Evolutionary conservation across 1,140 invertebrate genomes (phyloP).

Genomic region (Conus betulinus): DNA sequence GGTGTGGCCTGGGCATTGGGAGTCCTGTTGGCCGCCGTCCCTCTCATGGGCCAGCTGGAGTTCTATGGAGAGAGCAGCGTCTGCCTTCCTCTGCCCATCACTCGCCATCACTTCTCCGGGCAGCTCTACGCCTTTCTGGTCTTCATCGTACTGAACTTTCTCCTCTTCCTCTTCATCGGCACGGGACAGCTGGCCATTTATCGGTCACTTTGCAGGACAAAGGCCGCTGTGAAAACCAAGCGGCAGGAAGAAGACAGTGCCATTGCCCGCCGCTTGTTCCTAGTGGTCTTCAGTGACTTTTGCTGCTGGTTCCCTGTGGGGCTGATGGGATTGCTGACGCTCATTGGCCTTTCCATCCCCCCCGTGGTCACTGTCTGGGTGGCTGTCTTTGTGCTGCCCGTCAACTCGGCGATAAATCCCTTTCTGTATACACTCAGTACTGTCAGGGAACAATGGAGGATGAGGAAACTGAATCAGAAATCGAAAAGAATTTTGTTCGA

Average conservation of each 20-base stretch:
- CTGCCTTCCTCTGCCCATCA: conserved; percentile 51
- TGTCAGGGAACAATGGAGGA: not conserved
- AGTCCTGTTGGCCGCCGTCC: conserved; percentile 32
- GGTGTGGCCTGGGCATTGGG: conserved; percentile 37
- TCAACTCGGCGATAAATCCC: conserved; percentile 56
- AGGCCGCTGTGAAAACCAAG: not conserved
- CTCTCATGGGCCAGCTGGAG: conserved; percentile 14
- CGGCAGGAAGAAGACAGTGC: conserved; percentile 28
- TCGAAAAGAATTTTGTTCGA: not conserved
- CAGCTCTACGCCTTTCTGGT: conserved; percentile 48
- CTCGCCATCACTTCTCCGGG: conserved; percentile 22
- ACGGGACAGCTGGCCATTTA: conserved; percentile 46
- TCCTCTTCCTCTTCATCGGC: conserved; percentile 45
- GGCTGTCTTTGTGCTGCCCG: conserved; percentile 56
- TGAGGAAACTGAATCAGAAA: not conserved
- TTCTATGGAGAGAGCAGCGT: conserved; percentile 52
- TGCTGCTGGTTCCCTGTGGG: conserved; percentile 42
- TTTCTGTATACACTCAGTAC: not conserved
- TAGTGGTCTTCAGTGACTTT: conserved; percentile 43
- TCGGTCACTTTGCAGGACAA: not conserved
- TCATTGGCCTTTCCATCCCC: conserved; percentile 42
- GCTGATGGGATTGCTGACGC: conserved; percentile 41
- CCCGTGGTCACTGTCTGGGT: conserved; percentile 51
- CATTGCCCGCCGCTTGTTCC: conserved; percentile 42
- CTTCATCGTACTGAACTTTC: conserved; percentile 50